These are phyloP conservation scores for Tridacna crocea DNA, from an alignment of 2,888 invertebrate genomes.

Conservation along the genomic window DNA sequence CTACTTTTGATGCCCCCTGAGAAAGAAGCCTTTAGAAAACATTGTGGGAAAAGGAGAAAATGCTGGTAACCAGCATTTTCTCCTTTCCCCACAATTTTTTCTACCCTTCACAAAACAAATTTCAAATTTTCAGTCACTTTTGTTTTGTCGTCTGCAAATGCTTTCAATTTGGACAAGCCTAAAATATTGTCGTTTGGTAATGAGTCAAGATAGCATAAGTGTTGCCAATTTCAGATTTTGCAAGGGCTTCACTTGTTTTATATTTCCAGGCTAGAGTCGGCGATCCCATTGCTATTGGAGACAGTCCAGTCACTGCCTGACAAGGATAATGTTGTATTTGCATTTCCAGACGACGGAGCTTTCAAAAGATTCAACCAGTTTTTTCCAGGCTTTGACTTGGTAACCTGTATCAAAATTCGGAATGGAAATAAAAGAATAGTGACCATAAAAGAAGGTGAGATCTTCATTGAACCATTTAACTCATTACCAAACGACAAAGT, in stretches of 20 bases:
- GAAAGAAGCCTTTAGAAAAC: no score
- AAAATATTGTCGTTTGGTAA: no score
- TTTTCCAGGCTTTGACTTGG: constrained; percentile 76
- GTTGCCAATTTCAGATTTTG: no score
- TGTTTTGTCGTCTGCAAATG: no score
- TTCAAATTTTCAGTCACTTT: no score
- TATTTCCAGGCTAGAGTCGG: constrained; percentile 81
- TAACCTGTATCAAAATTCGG: constrained; percentile 83
- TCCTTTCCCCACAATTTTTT: no score
- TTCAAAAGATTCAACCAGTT: constrained; percentile 82
- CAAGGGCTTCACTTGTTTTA: background rate
- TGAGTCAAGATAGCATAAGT: no score
- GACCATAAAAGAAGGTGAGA: constrained; percentile 83
- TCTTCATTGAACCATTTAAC: background rate
- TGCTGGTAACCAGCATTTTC: no score
- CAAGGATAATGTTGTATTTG: constrained; percentile 76
- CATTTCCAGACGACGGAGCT: constrained; percentile 85
- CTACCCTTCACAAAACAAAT: no score
- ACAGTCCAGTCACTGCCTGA: constrained; percentile 71
- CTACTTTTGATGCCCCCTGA: no score
- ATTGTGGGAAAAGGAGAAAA: no score
- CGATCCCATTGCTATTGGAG: constrained; percentile 80
- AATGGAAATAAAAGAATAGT: constrained; percentile 81
- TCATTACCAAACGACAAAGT: background rate
- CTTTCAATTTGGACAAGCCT: no score